Evolutionary conservation across 1,140 invertebrate species (phyloP), one percentile per base, ranked within the genome.

Genomic region (Panulirus ornatus): DNA sequence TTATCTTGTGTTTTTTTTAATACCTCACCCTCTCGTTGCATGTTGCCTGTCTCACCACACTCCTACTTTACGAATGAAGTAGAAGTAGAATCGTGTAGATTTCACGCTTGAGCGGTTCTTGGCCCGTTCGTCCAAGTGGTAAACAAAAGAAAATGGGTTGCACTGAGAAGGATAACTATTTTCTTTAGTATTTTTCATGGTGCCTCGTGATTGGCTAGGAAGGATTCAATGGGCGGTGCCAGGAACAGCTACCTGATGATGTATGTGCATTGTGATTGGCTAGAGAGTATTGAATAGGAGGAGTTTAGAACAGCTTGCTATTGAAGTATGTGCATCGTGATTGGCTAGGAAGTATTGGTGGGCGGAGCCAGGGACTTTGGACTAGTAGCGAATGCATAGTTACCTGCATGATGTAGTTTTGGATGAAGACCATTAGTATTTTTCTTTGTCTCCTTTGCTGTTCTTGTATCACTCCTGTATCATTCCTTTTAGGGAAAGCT

Each of bases 11-110:
- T 19, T 34, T 70, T 27, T 1, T 34, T 27, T 2, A 22, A 9
- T 70, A 34, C 27, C 73, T 76, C 30, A 19, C 27, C 30, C 51
- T 81, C 38, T 81, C 78, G 36, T n/a, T 58, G 78, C 73, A 47
- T 76, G 38, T 19, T 42, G 36, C 73, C 36, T 42, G 73, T 36
- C 71, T 6, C 71, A 75, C 71, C 2, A 6, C 71, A 44, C 40
- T 34, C 34, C 40, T 6, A 75, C 34, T 19, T n/a, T 75, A 8
- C 27, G 3, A 42, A 38, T 0, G 14, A 42, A 71, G n/a, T n/a
- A n/a, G 11, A 71, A 36, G 66, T 30, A 42, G 2, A 27, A 71
- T 42, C 19, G 38, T 51, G 42, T 51, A 30, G 76, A 11, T 79
- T 3, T 14, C n/a, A 1, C 34, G 8, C n/a, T 22, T 51, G 30